Evolutionary conservation across 2,888 invertebrate genomes (phyloP), one percentile per base, ranked within the genome.

Genomic region (Barypeithes pellucidus): DNA sequence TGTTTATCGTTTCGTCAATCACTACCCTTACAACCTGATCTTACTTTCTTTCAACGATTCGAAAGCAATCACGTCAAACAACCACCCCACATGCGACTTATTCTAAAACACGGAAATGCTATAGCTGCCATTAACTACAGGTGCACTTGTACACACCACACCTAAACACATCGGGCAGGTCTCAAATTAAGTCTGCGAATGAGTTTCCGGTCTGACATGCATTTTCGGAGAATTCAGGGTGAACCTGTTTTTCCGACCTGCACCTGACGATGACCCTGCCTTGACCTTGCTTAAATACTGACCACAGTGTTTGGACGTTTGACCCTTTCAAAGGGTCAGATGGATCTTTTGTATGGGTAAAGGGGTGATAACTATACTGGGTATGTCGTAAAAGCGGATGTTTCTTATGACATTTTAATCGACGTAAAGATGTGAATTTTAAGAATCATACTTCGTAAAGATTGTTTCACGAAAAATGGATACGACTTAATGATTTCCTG

Each of bases 221-320:
- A 73, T 73, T 67, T 73, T 65, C 73, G 22, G 54, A 45, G 41
- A 66, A 36, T 65, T 59, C 18, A 39, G 45, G 62, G 41, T 52
- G 11, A 60, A 71, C 70, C 70, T 70, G 65, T 63, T 70, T 61
- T 65, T 72, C 72, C 66, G 67, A 57, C 63, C 39, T 72, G 72
- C 72, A 72, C 72, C 67, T 72, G 72, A 72, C 36, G 60, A 57
- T 45, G 57, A 70, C 72, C 72, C 61, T 67, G 61, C 61, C 72
- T 67, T 73, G 67, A 73, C 72, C 72, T 73, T 47, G 52, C 63
- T 57, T 63, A 68, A 63, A 67, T 57, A 73, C 72, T 72, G 72
- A 72, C 72, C 72, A 72, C 67, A 33, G 39, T 20, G 68, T 60
- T 60, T 50, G 11, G 47, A 60, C 50, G 66, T 52, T 66, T 69